Percentiles rank a stretch among this genome's conserved stretches.
phyloP scores from a whole-genome alignment of 2,888 invertebrate species.

The Eustalomyia histrio region DNA sequence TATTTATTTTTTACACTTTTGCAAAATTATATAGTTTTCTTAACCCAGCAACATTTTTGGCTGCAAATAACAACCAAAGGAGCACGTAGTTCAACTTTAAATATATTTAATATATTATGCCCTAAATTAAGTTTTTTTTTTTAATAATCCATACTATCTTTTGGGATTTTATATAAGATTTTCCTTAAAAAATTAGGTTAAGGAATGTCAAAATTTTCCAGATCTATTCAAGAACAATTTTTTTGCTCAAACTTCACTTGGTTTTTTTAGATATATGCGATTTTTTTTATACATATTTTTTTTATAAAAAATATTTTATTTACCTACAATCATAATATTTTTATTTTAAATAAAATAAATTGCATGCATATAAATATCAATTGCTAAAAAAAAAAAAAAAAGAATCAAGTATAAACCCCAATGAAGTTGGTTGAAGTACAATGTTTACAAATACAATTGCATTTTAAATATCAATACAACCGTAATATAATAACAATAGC shows the following conservation, averaged over 20 bases:
- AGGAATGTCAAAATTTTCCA: too few relatives aligned
- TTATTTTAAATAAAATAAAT: conserved; percentile 19
- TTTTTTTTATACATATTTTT: neutral
- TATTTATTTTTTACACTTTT: neutral
- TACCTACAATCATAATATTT: neutral
- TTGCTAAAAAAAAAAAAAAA: neutral
- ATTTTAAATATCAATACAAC: conserved; percentile 55
- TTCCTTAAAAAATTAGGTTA: too few relatives aligned
- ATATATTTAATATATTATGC: too few relatives aligned
- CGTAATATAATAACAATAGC: conserved; percentile 38
- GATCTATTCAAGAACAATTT: too few relatives aligned
- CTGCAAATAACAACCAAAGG: too few relatives aligned
- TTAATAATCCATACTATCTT: too few relatives aligned
- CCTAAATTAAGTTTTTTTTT: too few relatives aligned
- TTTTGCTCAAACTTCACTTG: too few relatives aligned
- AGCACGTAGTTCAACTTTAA: too few relatives aligned
- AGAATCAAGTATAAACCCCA: neutral
- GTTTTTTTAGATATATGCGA: too few relatives aligned
- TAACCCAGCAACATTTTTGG: too few relatives aligned
- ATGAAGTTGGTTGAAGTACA: conserved; percentile 18
- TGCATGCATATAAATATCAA: neutral
- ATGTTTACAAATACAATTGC: conserved; percentile 58
- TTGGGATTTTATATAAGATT: too few relatives aligned
- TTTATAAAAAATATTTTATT: neutral
- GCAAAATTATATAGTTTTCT: neutral